Conservation (phyloP, 2,113 vertebrate genomes). For the Pyrgilauda ruficollis region DNA sequence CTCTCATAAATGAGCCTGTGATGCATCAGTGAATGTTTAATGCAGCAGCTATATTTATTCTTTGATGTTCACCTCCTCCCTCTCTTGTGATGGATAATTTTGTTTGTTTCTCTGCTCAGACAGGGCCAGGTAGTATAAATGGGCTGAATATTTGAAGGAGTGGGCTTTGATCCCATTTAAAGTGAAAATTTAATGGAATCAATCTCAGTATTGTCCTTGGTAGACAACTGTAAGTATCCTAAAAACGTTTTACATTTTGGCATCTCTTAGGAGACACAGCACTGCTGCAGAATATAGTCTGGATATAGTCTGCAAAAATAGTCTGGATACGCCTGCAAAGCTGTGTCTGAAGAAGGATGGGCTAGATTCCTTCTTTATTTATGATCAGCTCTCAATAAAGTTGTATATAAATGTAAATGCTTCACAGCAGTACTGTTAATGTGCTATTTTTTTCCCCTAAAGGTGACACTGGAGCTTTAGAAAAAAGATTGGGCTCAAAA, state of each 20-base stretch:
- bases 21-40: neutral
- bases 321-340: neutral
- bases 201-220: neutral
- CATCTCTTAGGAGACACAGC: neutral
- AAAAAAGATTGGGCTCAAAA: neutral
- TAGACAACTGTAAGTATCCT: neutral
- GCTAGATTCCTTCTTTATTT: neutral
- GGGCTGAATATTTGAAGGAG: neutral
- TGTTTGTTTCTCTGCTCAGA: neutral
- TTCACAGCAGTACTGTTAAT: neutral
- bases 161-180: neutral
- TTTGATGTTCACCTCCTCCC: neutral
- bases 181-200: neutral
- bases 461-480: neutral
- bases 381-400: neutral
- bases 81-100: neutral
- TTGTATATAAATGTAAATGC: neutral
- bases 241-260: neutral
- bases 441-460: neutral
- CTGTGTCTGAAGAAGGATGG: neutral
- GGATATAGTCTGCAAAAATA: neutral
- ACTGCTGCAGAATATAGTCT: neutral
- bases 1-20: neutral
- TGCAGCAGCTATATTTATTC: neutral
- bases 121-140: neutral